Conservation (phyloP, 1,140 invertebrate genomes). For the Saccostrea glomerata region DNA sequence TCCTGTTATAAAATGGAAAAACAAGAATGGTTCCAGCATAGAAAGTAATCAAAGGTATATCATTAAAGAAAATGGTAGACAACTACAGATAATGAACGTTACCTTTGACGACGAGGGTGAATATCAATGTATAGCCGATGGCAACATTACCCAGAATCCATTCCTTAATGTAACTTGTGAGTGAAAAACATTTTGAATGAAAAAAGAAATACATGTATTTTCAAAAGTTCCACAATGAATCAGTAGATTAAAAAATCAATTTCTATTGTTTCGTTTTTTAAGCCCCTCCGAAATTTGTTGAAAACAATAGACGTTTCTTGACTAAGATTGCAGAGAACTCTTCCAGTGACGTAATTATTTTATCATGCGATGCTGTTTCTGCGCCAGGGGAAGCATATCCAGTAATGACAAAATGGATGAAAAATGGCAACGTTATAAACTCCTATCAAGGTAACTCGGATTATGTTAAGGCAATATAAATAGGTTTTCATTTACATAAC, state of each 20-base stretch:
- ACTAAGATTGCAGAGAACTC: background rate
- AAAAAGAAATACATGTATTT: background rate
- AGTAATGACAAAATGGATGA: background rate
- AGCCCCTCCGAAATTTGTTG: background rate
- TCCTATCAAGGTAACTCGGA: background rate
- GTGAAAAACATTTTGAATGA: background rate
- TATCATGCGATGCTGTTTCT: background rate
- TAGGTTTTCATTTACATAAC: no score
- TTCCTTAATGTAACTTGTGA: background rate
- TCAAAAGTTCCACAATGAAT: background rate
- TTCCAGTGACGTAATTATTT: background rate
- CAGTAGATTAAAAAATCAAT: background rate
- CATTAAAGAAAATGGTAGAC: background rate
- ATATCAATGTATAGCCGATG: background rate
- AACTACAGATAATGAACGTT: background rate
- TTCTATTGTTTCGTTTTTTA: background rate
- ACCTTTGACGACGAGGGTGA: background rate
- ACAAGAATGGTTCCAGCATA: background rate
- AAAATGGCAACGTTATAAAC: background rate
- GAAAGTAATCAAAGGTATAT: background rate
- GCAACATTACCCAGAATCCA: background rate
- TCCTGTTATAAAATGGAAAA: constrained; percentile 3
- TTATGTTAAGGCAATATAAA: no score
- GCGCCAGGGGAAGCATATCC: background rate
- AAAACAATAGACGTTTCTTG: background rate